Evolutionary conservation across 1,140 invertebrate genomes (phyloP).

Genomic region (Brachystomella parvula): DNA sequence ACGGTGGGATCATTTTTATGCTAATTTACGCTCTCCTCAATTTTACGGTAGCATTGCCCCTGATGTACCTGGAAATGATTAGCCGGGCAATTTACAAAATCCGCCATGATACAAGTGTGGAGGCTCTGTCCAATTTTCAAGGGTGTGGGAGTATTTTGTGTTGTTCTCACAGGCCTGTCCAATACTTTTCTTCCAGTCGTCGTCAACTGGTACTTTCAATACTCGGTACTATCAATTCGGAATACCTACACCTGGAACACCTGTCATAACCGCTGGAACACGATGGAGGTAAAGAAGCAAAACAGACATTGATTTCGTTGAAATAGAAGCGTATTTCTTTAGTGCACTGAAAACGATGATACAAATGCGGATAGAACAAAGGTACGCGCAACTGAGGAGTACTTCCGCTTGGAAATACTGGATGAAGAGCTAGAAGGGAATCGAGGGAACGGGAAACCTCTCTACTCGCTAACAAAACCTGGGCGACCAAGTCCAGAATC

Average conservation of each 20-base stretch:
- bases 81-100: background rate
- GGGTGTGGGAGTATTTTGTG: background rate
- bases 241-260: slow-evolving; percentile 1
- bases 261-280: background rate
- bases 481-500: background rate
- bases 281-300: background rate
- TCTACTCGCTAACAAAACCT: background rate
- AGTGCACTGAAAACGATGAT: background rate
- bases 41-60: background rate
- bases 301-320: background rate
- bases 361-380: background rate
- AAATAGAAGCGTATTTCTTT: background rate
- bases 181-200: background rate
- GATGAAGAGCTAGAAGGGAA: background rate
- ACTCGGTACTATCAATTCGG: background rate
- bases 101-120: background rate
- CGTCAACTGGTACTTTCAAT: background rate
- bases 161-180: background rate
- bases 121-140: background rate
- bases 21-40: background rate
- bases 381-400: background rate
- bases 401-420: background rate
- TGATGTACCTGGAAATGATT: background rate
- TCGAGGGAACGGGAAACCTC: background rate
- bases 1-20: slow-evolving; percentile 1